Evolutionary conservation across 1,140 invertebrate genomes (phyloP).

Genomic region (Bombus superbus): DNA sequence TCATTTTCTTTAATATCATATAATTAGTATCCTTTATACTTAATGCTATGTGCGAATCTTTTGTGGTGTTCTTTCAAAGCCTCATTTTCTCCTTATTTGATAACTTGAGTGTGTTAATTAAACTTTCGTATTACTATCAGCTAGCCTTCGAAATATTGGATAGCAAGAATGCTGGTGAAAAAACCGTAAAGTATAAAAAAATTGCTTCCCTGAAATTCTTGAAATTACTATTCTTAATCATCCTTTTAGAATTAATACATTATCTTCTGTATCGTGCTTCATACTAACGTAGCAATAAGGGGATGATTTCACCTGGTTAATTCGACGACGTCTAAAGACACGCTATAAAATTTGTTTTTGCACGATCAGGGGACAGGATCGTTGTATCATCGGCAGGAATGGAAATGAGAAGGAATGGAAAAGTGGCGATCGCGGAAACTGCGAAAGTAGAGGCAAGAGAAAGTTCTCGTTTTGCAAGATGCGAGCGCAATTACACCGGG

Average conservation of each 20-base stretch:
- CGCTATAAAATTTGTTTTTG: neutral
- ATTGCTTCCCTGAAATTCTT: too few species aligned
- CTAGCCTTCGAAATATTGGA: too few species aligned
- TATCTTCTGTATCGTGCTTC: too few species aligned
- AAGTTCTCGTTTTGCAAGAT: conserved; percentile 61
- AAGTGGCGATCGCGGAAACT: conserved; percentile 49
- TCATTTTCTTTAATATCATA: neutral
- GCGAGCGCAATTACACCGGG: conserved; percentile 62
- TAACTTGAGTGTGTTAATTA: too few species aligned
- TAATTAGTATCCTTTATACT: neutral
- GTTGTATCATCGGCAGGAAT: neutral
- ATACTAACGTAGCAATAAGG: neutral
- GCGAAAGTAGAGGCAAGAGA: conserved; percentile 57
- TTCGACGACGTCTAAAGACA: neutral
- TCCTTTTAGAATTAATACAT: too few species aligned
- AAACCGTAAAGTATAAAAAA: too few species aligned
- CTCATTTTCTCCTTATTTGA: too few species aligned
- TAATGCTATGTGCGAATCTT: too few species aligned
- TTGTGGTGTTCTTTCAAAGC: too few species aligned
- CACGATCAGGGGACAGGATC: neutral
- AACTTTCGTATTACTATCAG: too few species aligned
- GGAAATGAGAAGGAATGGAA: conserved; percentile 12
- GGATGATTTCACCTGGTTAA: neutral
- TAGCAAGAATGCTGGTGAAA: too few species aligned
- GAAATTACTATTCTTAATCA: too few species aligned